A percentile compares a stretch with the other conserved stretches of the same genome.
These are phyloP conservation scores for Philaethria dido DNA, from an alignment of 2,888 invertebrate genomes.

Conservation along the genomic window DNA sequence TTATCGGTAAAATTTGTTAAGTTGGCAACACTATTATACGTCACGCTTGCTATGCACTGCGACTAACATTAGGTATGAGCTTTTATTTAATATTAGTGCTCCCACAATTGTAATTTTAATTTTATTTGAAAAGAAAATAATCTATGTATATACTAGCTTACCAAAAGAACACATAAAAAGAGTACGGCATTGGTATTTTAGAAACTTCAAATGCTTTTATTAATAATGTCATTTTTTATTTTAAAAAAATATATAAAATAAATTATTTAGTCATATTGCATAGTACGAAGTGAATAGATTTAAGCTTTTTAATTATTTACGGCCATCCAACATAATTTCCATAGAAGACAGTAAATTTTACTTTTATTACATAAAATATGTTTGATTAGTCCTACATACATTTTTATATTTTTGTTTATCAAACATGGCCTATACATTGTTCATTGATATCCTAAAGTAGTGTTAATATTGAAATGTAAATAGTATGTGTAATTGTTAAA, in stretches of 20 bases:
- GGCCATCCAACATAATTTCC: not conserved
- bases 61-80: not conserved
- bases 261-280: conserved; percentile 31
- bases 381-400: not conserved
- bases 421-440: not conserved
- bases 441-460: not conserved
- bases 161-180: not conserved
- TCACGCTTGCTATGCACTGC: conserved; percentile 28
- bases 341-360: not conserved
- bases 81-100: not conserved
- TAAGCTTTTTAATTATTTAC: not conserved
- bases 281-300: conserved; percentile 17
- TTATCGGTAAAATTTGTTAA: not conserved
- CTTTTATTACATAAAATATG: not conserved
- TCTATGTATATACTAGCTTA: not conserved
- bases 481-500: no score
- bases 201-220: not conserved
- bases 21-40: conserved; percentile 5
- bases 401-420: not conserved
- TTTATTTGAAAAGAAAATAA: not conserved
- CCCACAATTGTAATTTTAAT: not conserved
- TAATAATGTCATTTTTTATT: not conserved
- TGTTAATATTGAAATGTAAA: not conserved
- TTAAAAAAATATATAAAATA: not conserved
- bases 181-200: not conserved